phyloP scores from a whole-genome alignment of 92 coral and sea anemone species.

The Palythoa caribaeorum region DNA sequence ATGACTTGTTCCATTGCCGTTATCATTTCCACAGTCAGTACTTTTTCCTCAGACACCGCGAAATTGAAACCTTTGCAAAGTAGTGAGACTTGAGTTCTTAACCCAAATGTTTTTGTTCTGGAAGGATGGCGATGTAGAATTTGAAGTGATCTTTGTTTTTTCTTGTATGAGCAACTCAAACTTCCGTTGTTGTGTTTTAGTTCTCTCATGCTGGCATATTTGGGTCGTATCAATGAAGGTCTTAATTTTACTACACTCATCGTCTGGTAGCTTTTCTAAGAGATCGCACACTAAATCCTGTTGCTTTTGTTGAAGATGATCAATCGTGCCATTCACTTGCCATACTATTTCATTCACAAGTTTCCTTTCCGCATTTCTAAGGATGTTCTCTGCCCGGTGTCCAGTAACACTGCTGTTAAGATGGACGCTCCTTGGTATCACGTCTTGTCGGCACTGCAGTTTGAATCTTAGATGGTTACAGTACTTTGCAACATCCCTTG shows the following conservation, averaged over 20 bases:
- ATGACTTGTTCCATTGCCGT: neutral
- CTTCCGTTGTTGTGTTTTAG: neutral
- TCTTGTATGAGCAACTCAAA: neutral
- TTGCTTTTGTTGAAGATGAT: neutral
- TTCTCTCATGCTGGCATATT: conserved; percentile 4
- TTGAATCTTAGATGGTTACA: neutral
- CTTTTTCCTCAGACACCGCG: neutral
- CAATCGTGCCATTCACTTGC: conserved; percentile 39
- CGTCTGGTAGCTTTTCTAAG: neutral
- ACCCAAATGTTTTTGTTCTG: neutral
- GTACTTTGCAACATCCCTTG: too few species aligned
- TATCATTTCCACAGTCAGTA: conserved; percentile 17
- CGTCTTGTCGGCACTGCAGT: conserved; percentile 28
- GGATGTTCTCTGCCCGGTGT: conserved; percentile 32
- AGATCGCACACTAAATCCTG: neutral
- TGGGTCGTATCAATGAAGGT: neutral
- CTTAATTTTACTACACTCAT: neutral
- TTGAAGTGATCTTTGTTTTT: neutral
- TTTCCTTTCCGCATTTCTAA: conserved; percentile 43
- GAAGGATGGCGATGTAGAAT: neutral
- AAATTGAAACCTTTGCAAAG: conserved; percentile 1
- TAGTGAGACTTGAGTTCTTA: neutral
- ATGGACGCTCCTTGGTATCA: conserved; percentile 26
- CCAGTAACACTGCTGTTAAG: conserved; percentile 23
- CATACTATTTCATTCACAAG: conserved; percentile 43